Conservation (phyloP, 2,888 invertebrate species). For the Salticus scenicus region DNA sequence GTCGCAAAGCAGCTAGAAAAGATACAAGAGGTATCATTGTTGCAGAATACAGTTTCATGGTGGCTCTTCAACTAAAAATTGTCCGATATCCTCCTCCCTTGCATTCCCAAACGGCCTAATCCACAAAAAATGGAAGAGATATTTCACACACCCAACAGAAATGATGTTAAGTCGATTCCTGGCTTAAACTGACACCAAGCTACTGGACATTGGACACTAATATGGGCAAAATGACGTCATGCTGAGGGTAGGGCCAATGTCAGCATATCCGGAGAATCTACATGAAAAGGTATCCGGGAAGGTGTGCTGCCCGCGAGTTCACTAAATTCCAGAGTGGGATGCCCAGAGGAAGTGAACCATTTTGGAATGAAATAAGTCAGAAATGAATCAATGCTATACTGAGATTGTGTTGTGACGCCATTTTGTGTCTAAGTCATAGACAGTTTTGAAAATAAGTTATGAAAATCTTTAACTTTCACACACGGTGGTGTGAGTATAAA, state of each 20-base stretch:
- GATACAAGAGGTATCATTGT: conserved; percentile 89
- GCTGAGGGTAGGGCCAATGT: conserved; percentile 45
- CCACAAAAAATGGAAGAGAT: not conserved
- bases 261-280: conserved; percentile 39
- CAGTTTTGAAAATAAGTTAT: too few relatives aligned
- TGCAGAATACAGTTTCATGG: conserved; percentile 55
- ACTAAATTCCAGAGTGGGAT: conserved; percentile 64
- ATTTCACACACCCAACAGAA: not conserved
- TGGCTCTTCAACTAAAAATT: conserved; percentile 14
- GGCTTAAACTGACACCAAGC: conserved; percentile 38
- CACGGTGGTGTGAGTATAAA: too few relatives aligned
- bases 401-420: not conserved
- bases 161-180: conserved; percentile 1
- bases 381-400: not conserved
- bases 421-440: too few relatives aligned
- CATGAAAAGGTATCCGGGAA: conserved; percentile 63
- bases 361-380: conserved; percentile 32
- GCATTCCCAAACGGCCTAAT: conserved; percentile 38
- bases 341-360: conserved; percentile 56
- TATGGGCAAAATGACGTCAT: conserved; percentile 61
- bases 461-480: too few relatives aligned
- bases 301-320: conserved; percentile 59
- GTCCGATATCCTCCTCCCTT: conserved; percentile 21
- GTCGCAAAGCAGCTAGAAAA: conserved; percentile 87
- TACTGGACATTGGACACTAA: conserved; percentile 53